A percentile compares a stretch with the other conserved stretches of the same genome.
These are phyloP conservation scores for Eufriesea mexicana DNA, from an alignment of 1,140 invertebrate genomes.

Conservation along the genomic window DNA sequence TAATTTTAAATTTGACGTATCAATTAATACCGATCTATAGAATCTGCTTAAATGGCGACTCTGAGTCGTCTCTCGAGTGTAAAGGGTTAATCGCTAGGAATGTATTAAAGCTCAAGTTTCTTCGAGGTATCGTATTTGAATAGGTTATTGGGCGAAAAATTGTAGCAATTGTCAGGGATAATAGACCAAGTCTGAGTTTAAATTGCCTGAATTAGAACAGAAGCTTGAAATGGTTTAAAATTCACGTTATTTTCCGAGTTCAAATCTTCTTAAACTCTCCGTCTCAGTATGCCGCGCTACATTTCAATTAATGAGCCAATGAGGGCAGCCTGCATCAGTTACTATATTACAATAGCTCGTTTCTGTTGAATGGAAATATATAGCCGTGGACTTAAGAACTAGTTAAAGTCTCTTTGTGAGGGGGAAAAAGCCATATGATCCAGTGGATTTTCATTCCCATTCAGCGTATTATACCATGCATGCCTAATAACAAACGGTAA, in stretches of 20 bases:
- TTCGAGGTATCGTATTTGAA: no score
- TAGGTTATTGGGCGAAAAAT: no score
- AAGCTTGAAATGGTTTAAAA: neutral
- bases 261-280: neutral
- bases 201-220: neutral
- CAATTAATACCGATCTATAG: no score
- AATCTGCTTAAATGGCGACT: no score
- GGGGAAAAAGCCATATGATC: neutral
- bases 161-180: no score
- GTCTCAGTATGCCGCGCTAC: neutral
- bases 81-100: no score
- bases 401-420: constrained; percentile 22
- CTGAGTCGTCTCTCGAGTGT: no score
- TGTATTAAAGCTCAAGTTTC: no score
- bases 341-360: constrained; percentile 1
- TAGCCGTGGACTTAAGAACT: constrained; percentile 38
- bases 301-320: constrained; percentile 14
- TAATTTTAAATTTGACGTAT: no score
- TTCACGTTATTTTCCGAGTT: no score
- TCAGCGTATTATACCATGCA: neutral
- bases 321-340: neutral
- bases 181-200: neutral
- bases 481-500: no score
- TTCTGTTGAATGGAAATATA: constrained; percentile 31
- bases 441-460: neutral